These are phyloP conservation scores for Sphaerodactylus townsendi DNA, from an alignment of 2,113 vertebrate species.

Conservation along the genomic window DNA sequence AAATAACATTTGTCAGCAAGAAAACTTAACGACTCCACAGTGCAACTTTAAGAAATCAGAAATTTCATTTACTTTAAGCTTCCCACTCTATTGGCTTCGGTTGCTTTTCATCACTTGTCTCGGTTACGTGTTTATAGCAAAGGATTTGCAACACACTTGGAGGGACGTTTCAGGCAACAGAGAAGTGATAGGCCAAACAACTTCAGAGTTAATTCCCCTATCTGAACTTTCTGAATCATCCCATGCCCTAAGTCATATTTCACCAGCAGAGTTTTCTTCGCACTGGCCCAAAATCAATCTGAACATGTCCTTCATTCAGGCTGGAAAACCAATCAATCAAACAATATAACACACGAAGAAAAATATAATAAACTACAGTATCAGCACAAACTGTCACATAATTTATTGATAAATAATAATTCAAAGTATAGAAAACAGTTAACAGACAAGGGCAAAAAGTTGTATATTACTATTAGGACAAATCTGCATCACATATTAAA, in stretches of 20 bases:
- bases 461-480: not conserved
- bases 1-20: not conserved
- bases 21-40: not conserved
- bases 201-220: not conserved
- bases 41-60: not conserved
- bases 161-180: slow-evolving; percentile 3
- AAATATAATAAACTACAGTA: too few species aligned
- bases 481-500: not conserved
- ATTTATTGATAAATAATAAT: too few species aligned
- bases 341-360: too few species aligned
- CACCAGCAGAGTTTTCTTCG: not conserved
- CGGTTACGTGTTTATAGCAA: not conserved
- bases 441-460: not conserved
- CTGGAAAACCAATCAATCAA: too few species aligned
- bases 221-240: not conserved
- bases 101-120: not conserved
- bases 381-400: too few species aligned
- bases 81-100: not conserved
- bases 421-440: not conserved
- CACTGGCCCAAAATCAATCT: not conserved
- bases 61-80: slow-evolving; percentile 11
- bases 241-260: not conserved
- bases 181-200: not conserved
- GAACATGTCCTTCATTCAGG: not conserved
- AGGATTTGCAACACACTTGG: not conserved